Base-by-base conservation (phyloP, 2,888 invertebrate species). In the Harpalus rufipes region DNA sequence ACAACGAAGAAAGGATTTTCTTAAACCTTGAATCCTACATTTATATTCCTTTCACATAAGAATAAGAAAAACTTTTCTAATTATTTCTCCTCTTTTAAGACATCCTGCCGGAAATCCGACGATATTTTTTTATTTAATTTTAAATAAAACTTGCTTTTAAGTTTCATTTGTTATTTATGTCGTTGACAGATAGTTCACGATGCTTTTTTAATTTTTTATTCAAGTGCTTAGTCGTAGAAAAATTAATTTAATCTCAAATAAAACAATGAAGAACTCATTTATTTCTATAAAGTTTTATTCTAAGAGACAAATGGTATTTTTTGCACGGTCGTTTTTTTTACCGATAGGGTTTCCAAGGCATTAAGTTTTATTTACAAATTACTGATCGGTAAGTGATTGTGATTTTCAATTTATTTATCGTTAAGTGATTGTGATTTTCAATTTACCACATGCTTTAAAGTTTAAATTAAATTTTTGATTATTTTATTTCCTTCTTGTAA, bases 31-130 rank as follows among this genome's bases (percentile, higher is more conserved):
- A 56, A 51, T 63, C 25, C 32, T 63, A 32, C 51, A 68, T 81
- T 81, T 81, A 81, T 81, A 81, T 81, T 81, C 81, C 65, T 65
- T 81, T 68, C 81, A 68, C 81, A 56, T 56, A 65, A 14, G 65
- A 65, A 81, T 63, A 81, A 81, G 68, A 68, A 81, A 78, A 78
- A 78, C 78, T 78, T 78, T 78, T 78, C 58, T 78, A 78, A 78
- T 78, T 58, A 78, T 78, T 78, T 78, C 44, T 44, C 56, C 58
- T 56, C 78, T 78, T 78, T 58, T 58, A 41, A 78, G 58, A 78
- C 58, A 25, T 78, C 58, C 56, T 44, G 44, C 72, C 44, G 72
- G 72, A 18, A 74, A 74, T 74, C 44, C 72, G 8, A 74, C 72
- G 41, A 14, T 12, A 74, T 74, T 74, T 44, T 51, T 74, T 74